Base-by-base conservation (phyloP, 2,888 invertebrate genomes). In the Mythimna pallens region DNA sequence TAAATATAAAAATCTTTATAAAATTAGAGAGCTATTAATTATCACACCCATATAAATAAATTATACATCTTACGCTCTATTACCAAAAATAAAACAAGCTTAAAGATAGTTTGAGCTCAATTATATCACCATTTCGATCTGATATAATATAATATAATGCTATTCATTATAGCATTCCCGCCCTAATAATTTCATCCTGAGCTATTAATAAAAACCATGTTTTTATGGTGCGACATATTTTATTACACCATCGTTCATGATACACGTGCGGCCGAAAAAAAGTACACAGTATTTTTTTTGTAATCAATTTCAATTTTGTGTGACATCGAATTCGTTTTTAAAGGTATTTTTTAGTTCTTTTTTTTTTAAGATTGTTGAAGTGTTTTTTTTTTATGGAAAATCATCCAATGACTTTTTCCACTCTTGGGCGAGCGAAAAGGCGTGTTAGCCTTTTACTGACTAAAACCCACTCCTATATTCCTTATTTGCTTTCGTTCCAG, bases 171-270 rank as follows among this genome's bases (percentile, higher is more conserved):
- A 79, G 76, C 67, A 69, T 76, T 76, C 82, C 89, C 89, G 86
- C 84, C 86, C 87, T 87, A 89, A 90, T 91, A 92, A 88, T 89
- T 90, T 85, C 77, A 85, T 87, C 85, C 85, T 62, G 52, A 70
- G 84, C 84, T 92, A 92, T 92, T 90, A 92, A 92, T 92, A 92
- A 86, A 86, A 86, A 84, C 80, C 83, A 87, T 89, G 88, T 91
- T 91, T 93, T 91, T 90, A 89, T 88, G 87, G 83, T 78, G 86
- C 73, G 89, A 90, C 89, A 90, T 84, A 87, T 91, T 92, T 93
- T 92, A 93, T 90, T 88, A 83, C 84, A 67, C 82, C 85, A 91
- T 93, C 86, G 62, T 83, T 92, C 92, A 91, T 88, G 82, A 77
- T 87, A 87, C 90, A 90, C 85, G 73, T 85, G 84, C 57, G 87